Base-by-base conservation (phyloP, 1,140 invertebrate species). In the Anastrepha obliqua region DNA sequence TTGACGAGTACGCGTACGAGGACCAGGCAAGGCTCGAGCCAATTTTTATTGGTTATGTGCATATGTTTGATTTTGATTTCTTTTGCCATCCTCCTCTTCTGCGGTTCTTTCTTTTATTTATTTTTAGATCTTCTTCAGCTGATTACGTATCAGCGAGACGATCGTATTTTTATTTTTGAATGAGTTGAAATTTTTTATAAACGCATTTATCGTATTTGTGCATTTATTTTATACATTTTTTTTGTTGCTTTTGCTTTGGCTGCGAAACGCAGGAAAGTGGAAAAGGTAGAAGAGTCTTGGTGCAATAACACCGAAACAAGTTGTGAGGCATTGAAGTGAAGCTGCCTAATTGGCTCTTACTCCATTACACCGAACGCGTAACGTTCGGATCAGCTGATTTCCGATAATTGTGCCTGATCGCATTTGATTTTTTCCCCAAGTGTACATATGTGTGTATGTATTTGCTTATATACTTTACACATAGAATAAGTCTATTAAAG, bases 131-230 rank as follows among this genome's bases (percentile, higher is more conserved):
- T 55, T 55, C n/a, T 13, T 55, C 74, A 81, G 74, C 74, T 81
- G 74, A 81, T 81, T 81, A 29, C 74, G 6, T 58, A 81, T 81
- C 74, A 81, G 74, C 47, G 74, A 81, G 51, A 81, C 74, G 74
- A 81, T 81, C 74, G 51, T 51, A 51, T 81, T 81, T 58, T 55
- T 81, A 74, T 74, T 74, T 74, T 74, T 74, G 39, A 74, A 74
- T 74, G 67, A 74, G 42, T 47, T 74, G 67, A 74, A 44, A 47
- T 74, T 44, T 15, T 70, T 47, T 74, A 44, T 74, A 39, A 47
- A n/a, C 55, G 51, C 51, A 55, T 55, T 8, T 55, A 55, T 55
- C 1, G 51, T 2, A 55, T 55, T 11, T 55, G 51, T 55, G 51
- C 51, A 0, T 55, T 55, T 55, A 6, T 55, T 29, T 29, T 29